Evolutionary conservation across 2,888 invertebrate genomes (phyloP), one percentile per base, ranked within the genome.

Genomic region (Protodeltote pygarga): DNA sequence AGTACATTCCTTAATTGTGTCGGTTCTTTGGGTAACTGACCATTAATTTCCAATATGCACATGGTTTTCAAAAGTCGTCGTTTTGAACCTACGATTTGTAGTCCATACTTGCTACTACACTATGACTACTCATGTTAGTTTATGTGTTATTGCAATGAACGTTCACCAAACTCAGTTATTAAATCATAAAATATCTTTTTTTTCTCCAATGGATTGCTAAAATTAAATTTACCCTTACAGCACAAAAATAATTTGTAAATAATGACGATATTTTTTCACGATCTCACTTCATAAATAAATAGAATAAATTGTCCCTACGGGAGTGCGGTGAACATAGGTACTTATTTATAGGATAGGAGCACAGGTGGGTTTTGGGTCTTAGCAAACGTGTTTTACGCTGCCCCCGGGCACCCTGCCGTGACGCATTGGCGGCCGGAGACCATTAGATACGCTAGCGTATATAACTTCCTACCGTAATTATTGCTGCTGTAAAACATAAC

Each of bases 281-380:
- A 64, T 65, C 65, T 64, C 60, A 71, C 71, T 78, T 80, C 75
- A 84, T 85, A 85, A 83, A 81, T 81, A 80, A 81, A 77, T 72
- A 72, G 72, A 73, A 85, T 81, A 78, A 81, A 85, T 82, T 74
- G 79, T 75, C 77, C 79, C 81, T 61, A 65, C 65, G 82, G 77
- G 74, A 67, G 65, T 48, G 71, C 64, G 68, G 72, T 69, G 69
- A 64, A 57, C 65, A 64, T 65, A 68, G 61, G 73, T 73, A 75
- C 73, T 83, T 85, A 86, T 86, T 85, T 86, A 87, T 83, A 71
- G 75, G 70, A 60, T 69, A 67, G 69, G 68, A 71, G 65, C 79
- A 76, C 85, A 87, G 87, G 85, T 87, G 82, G 73, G 78, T 64
- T 57, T 63, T 57, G 69, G 66, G 77, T 75, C 73, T 81, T 79